Evolutionary conservation across 2,888 invertebrate genomes (phyloP), one percentile per base, ranked within the genome.

Genomic region (Scaptomyza flava): DNA sequence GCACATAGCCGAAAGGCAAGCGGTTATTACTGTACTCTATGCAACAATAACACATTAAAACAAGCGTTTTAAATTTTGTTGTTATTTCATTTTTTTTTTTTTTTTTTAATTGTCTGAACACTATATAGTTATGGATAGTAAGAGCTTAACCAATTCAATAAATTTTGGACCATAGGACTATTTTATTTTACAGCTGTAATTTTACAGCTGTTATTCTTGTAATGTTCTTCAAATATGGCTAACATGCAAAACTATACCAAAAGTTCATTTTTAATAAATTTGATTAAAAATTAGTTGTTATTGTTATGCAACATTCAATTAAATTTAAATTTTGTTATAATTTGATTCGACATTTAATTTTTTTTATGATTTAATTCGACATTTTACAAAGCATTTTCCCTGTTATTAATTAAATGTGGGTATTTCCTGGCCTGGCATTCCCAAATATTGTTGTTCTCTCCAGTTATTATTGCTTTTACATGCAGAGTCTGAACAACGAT

Each of bases 1-100:
- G 52, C 51, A 31, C 38, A 56, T 73, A 71, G 81, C 75, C 87
- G 48, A 56, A 57, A 68, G 78, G 64, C 81, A 68, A 68, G 50
- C 38, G 61, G 52, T 61, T 80, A 65, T 67, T 60, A 56, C 54
- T 45, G 47, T 45, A 36, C 34, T n/a, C 33, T 14, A 11, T 67
- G 53, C 68, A 43, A 46, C 11, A 53, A 41, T 14, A 52, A 41
- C 12, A 31, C 53, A 43, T 60, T 60, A 48, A 52, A 75, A 47
- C 27, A 34, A 52, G 51, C 38, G 27, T 52, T 52, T 72, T 43
- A 52, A 52, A 67, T 43, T 27, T 27, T 1, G 3, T 23, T 23
- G n/a, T n/a, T n/a, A n/a, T n/a, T n/a, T n/a, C n/a, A n/a, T 17
- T 17, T 3, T 23, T 12, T 12, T 42, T 17, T 17, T 20, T 8